Evolutionary conservation across 2,113 vertebrate species (phyloP).

Genomic region (Vireo altiloquus): DNA sequence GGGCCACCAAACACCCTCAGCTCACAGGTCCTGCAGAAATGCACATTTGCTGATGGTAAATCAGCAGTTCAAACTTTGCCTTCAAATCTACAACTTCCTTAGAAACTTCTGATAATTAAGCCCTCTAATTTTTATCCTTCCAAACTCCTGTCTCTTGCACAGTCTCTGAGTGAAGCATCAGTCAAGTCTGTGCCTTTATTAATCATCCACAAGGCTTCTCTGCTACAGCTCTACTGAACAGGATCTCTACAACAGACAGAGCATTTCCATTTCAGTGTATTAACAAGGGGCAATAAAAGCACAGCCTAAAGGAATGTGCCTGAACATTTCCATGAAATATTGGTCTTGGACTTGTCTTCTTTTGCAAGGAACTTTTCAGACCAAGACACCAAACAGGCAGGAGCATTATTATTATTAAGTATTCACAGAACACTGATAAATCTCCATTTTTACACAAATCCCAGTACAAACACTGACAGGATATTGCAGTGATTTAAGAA

Average conservation of each 20-base stretch:
- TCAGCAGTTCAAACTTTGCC: background rate
- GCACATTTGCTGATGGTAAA: background rate
- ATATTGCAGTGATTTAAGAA: background rate
- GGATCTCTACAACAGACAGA: background rate
- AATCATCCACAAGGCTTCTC: background rate
- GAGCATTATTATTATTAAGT: background rate
- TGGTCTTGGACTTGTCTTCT: background rate
- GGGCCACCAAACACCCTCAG: background rate
- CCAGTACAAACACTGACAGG: background rate
- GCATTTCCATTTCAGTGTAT: background rate
- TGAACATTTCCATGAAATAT: background rate
- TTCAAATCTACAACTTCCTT: background rate
- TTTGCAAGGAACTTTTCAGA: background rate
- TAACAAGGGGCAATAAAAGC: background rate
- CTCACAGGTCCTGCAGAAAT: background rate
- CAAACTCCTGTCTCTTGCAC: background rate
- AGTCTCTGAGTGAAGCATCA: background rate
- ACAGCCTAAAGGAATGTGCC: background rate
- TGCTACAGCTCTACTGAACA: background rate
- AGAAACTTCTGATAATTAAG: background rate
- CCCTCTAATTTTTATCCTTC: background rate
- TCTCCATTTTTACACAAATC: background rate
- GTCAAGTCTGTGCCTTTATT: background rate
- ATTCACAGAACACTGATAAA: background rate
- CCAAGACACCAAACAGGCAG: background rate